Evolutionary conservation across 2,888 invertebrate species (phyloP), one percentile per base, ranked within the genome.

Genomic region (Trichopria drosophilae): DNA sequence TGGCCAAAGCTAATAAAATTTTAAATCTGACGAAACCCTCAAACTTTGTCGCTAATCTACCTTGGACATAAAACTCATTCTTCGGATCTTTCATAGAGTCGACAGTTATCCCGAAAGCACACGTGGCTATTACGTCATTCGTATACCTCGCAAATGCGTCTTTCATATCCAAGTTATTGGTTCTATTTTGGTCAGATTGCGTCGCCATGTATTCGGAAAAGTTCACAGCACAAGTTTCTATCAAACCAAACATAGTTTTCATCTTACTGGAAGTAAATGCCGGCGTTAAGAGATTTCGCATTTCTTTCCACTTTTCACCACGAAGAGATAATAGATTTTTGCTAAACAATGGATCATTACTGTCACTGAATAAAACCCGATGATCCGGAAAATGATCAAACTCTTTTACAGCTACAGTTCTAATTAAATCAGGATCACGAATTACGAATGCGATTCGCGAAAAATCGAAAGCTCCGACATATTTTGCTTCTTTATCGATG

Each of bases 201-300:
- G 16, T 24, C 1, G 31, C 6, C 2, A 66, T 10, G 35, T 34
- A 61, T 6, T 63, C 50, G 5, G 58, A 55, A 37, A 72, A 69
- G 29, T 64, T 65, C 24, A 48, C 54, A 5, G 68, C 71, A 31
- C 70, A 71, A 16, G 67, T 69, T 0, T 60, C 58, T 53, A 82
- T 79, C 41, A 80, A 69, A 0, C 77, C 75, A 60, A 80, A 72
- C 78, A 82, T 80, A 6, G 69, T 64, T 31, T 77, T 76, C 79
- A 82, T 80, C 64, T 82, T 82, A 44, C 79, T 79, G 5, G 78
- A 72, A 0, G 82, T 82, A 66, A 82, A 82, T 0, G 80, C 78
- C 2, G 82, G 82, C 37, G 79, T 80, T 10, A 82, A 60, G 0
- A 79, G 75, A 0, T 72, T 68, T 12, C 82, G 65, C 76, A 81